These are phyloP conservation scores for Latheticus oryzae DNA, from an alignment of 2,888 invertebrate genomes.

Conservation along the genomic window DNA sequence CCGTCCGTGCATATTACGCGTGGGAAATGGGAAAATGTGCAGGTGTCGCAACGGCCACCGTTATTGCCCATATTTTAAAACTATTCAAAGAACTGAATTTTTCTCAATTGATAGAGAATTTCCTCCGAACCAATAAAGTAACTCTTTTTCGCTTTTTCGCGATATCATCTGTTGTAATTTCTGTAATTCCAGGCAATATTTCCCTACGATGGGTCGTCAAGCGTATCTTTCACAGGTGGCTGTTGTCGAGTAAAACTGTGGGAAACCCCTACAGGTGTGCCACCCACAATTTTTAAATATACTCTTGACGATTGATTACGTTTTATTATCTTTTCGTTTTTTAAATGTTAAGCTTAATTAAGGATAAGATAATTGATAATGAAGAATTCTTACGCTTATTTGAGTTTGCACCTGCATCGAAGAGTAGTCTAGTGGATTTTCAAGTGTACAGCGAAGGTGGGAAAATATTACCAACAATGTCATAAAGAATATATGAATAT, in stretches of 20 bases:
- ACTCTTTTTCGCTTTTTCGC: constrained; percentile 3
- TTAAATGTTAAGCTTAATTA: too few species aligned
- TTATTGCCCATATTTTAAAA: constrained; percentile 39
- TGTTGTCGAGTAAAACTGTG: constrained; percentile 48
- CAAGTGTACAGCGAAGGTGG: too few species aligned
- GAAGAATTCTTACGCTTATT: not conserved
- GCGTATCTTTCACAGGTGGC: constrained; percentile 44
- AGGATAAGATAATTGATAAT: constrained; percentile 12
- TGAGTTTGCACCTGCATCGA: too few species aligned
- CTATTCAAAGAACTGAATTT: too few species aligned
- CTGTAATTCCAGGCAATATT: constrained; percentile 38
- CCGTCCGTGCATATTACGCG: constrained; percentile 46
- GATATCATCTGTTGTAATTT: constrained; percentile 38
- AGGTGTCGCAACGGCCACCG: constrained; percentile 46
- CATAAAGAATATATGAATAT: too few species aligned
- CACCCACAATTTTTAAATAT: constrained; percentile 36
- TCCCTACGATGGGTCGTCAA: constrained; percentile 36
- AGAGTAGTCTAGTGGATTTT: too few species aligned
- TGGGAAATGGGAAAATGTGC: constrained; percentile 49
- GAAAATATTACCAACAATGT: too few species aligned
- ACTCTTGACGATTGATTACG: constrained; percentile 17
- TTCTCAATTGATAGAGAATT: too few species aligned
- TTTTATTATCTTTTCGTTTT: too few species aligned
- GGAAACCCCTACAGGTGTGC: constrained; percentile 50
- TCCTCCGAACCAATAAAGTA: too few species aligned